Percentiles rank a stretch among this genome's conserved stretches.
Conservation (phyloP, 1,140 invertebrate genomes). For the Notospermus geniculatus region DNA sequence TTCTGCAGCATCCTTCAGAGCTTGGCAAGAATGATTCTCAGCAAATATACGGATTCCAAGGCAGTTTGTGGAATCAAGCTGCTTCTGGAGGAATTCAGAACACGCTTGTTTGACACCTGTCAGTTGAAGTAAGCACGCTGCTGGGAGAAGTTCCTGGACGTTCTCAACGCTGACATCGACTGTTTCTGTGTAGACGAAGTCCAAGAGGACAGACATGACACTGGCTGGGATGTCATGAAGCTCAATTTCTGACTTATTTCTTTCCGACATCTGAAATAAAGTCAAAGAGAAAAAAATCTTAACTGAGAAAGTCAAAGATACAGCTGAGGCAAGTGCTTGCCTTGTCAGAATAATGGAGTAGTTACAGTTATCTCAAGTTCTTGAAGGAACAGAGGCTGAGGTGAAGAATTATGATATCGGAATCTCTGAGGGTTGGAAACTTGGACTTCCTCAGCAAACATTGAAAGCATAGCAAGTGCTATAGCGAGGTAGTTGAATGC, state of each 20-base stretch:
- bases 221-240: conserved; percentile 75
- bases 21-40: conserved; percentile 43
- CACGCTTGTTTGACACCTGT: conserved; percentile 52
- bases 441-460: too few species aligned
- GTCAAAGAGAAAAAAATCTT: conserved; percentile 1
- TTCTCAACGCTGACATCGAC: conserved; percentile 69
- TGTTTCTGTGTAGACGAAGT: conserved; percentile 89
- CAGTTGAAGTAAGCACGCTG: conserved; percentile 50
- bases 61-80: conserved; percentile 48
- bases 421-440: too few species aligned
- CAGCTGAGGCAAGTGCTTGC: neutral
- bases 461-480: too few species aligned
- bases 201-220: conserved; percentile 75
- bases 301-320: neutral
- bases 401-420: too few species aligned
- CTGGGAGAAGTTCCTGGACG: conserved; percentile 81
- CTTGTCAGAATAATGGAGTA: conserved; percentile 1
- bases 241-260: conserved; percentile 68
- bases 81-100: conserved; percentile 47
- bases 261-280: conserved; percentile 53
- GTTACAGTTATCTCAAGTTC: too few species aligned
- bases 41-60: conserved; percentile 57
- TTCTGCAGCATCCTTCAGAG: conserved; percentile 38
- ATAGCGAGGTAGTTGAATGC: too few species aligned
- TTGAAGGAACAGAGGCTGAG: too few species aligned